Conservation (phyloP, 2,797 vertebrate genomes). For the Ptychobarbus kaznakovi region DNA sequence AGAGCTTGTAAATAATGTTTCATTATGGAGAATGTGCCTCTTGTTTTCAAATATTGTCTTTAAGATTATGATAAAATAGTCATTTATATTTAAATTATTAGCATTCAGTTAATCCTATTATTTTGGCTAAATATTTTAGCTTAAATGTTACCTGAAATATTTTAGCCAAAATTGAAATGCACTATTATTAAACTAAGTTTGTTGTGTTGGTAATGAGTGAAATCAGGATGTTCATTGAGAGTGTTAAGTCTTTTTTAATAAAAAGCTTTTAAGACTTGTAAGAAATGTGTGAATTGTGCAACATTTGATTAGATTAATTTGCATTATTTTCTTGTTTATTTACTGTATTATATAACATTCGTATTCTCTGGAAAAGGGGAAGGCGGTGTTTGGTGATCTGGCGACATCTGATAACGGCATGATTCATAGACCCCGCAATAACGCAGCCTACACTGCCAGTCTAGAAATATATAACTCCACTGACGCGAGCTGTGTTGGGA, state of each 20-base stretch:
- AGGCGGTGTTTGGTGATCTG: not conserved
- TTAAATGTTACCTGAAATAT: not conserved
- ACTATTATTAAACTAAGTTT: not conserved
- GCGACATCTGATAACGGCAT: not conserved
- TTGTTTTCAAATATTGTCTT: not conserved
- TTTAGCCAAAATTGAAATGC: not conserved
- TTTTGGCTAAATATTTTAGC: not conserved
- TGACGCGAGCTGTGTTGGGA: not conserved
- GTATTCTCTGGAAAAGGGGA: not conserved
- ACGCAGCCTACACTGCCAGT: not conserved
- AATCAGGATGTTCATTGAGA: not conserved
- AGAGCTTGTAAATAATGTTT: not conserved
- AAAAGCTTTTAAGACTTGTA: not conserved
- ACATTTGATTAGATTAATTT: not conserved
- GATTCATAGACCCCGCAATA: conserved; percentile 34
- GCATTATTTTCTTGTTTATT: not conserved
- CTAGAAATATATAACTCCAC: not conserved
- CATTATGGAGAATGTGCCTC: not conserved
- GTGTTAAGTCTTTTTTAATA: not conserved
- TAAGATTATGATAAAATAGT: not conserved
- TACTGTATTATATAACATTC: not conserved
- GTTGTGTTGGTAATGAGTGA: not conserved
- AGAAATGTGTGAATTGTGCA: not conserved
- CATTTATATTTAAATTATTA: not conserved
- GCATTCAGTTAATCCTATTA: not conserved